Evolutionary conservation across 2,113 vertebrate genomes (phyloP).

Genomic region (Lepus europaeus): DNA sequence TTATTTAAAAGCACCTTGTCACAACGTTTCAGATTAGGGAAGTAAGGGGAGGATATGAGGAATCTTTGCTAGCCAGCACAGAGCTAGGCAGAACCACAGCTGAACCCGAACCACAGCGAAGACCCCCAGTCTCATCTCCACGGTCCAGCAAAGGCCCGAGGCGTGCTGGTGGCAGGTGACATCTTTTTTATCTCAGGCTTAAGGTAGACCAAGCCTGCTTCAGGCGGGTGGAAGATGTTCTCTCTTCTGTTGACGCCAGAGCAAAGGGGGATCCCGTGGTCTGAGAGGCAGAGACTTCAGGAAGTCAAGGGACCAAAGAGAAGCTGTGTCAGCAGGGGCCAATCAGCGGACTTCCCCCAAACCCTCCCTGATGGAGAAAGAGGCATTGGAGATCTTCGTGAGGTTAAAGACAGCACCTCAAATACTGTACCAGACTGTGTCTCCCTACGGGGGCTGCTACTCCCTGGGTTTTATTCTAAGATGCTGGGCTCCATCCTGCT

Average conservation of each 20-base stretch:
- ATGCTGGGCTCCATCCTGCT: background rate
- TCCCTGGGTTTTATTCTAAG: background rate
- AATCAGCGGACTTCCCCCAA: constrained; percentile 62
- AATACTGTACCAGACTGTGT: background rate
- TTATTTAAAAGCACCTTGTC: constrained; percentile 18
- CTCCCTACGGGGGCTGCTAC: background rate
- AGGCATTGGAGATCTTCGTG: background rate
- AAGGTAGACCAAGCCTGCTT: background rate
- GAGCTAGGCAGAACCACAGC: background rate
- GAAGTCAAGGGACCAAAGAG: constrained; percentile 9
- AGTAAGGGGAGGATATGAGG: background rate
- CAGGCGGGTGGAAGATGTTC: background rate
- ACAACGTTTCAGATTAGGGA: background rate
- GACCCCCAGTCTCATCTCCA: fast-evolving
- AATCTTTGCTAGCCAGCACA: background rate
- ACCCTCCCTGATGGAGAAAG: constrained; percentile 68
- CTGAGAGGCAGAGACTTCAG: constrained; percentile 2
- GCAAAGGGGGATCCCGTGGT: background rate
- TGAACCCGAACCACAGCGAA: background rate
- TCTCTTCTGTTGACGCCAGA: background rate
- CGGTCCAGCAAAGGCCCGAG: no score
- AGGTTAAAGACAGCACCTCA: background rate
- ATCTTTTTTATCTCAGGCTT: background rate
- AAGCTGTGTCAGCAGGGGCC: constrained; percentile 15
- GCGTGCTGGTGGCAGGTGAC: background rate